Conservation (phyloP, 2,888 invertebrate genomes). For the Perizoma flavofasciatum region DNA sequence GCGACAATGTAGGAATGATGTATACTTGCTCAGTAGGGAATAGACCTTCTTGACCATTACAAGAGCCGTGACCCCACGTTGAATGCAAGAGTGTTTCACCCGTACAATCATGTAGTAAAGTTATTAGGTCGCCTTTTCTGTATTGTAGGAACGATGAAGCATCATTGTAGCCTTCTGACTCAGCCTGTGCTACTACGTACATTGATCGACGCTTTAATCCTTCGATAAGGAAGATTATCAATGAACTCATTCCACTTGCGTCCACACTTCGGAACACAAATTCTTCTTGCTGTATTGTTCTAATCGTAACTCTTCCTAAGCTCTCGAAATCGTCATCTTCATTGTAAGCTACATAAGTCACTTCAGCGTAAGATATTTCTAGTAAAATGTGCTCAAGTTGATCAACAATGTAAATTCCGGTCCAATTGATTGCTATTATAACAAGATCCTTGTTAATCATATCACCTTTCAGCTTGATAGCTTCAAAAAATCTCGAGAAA, state of each 20-base stretch:
- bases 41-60: constrained; percentile 89
- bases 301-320: constrained; percentile 88
- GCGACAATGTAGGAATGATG: constrained; percentile 91
- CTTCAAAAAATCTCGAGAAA: constrained; percentile 97
- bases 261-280: constrained; percentile 95
- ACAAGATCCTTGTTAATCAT: constrained; percentile 88
- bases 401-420: constrained; percentile 96
- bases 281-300: constrained; percentile 94
- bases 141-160: constrained; percentile 84
- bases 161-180: constrained; percentile 82
- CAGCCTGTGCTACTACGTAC: constrained; percentile 90
- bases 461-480: constrained; percentile 89
- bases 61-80: constrained; percentile 89
- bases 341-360: constrained; percentile 88
- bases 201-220: constrained; percentile 93
- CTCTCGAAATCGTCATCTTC: constrained; percentile 75
- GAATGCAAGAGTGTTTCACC: constrained; percentile 90
- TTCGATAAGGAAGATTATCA: constrained; percentile 93
- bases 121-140: constrained; percentile 92
- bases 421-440: constrained; percentile 97
- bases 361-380: constrained; percentile 94
- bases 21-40: constrained; percentile 95
- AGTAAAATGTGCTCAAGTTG: constrained; percentile 95
- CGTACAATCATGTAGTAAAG: constrained; percentile 88
- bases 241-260: constrained; percentile 91